A percentile compares a stretch with the other conserved stretches of the same genome.
phyloP scores from a whole-genome alignment of 2,888 invertebrate genomes.

The Hyalella azteca region DNA sequence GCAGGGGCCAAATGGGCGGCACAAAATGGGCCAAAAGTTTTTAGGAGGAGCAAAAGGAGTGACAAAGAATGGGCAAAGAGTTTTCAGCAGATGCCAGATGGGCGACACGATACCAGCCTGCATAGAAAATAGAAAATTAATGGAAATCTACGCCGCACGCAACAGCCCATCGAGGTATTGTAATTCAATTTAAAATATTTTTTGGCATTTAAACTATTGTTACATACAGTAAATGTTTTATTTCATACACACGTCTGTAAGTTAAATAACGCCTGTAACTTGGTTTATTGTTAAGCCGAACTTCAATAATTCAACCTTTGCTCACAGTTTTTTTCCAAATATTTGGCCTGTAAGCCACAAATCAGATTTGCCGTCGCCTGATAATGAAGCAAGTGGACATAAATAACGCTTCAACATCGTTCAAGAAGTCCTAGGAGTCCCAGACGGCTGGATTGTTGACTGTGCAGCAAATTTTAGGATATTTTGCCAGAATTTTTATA shows the following conservation, averaged over 20 bases:
- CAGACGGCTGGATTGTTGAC: neutral
- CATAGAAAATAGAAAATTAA: too few relatives aligned
- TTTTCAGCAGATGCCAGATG: too few relatives aligned
- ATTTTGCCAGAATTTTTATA: neutral
- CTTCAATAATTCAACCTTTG: neutral
- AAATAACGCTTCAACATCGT: neutral
- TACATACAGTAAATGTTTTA: neutral
- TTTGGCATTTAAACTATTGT: neutral
- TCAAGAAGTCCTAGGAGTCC: neutral
- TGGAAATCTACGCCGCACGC: too few relatives aligned
- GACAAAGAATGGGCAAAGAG: too few relatives aligned
- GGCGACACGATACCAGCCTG: too few relatives aligned
- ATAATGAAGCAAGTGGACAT: neutral
- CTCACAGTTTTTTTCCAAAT: neutral
- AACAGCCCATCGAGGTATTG: too few relatives aligned
- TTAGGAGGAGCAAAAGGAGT: too few relatives aligned
- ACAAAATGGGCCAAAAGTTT: too few relatives aligned
- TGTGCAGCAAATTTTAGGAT: neutral
- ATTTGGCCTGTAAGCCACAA: neutral
- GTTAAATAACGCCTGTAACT: neutral
- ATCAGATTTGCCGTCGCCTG: conserved; percentile 16
- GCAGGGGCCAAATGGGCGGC: neutral
- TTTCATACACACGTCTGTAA: neutral
- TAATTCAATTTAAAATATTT: too few relatives aligned
- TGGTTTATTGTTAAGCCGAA: neutral